These are phyloP conservation scores for Coleophora deauratella DNA, from an alignment of 2,888 invertebrate species.

Conservation along the genomic window DNA sequence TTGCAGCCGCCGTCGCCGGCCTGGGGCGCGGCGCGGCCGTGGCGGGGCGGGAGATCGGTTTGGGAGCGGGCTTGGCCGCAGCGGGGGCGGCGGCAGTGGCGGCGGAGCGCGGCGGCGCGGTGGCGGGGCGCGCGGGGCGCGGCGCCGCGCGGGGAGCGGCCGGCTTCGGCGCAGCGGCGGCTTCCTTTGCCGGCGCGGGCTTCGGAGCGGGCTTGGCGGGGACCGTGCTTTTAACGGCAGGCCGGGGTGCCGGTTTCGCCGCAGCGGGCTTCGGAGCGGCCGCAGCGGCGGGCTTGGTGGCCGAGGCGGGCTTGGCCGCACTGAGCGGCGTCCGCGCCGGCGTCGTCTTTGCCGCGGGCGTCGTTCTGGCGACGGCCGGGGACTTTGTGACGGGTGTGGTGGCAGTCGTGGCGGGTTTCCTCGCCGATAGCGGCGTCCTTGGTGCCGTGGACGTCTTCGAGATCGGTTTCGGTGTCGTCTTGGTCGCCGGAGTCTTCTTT, in stretches of 20 bases:
- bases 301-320: constrained; percentile 14
- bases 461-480: constrained; percentile 32
- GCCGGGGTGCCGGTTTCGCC: no score
- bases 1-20: constrained; percentile 5
- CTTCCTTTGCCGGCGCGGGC: constrained; percentile 12
- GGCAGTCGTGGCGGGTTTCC: constrained; percentile 21
- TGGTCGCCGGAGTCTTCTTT: constrained; percentile 31
- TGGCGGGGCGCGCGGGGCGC: constrained; percentile 14
- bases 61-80: constrained; percentile 14
- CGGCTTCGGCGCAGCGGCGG: constrained; percentile 12
- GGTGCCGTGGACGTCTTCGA: constrained; percentile 20
- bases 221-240: constrained; percentile 2
- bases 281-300: no score
- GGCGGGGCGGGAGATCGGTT: constrained; percentile 12
- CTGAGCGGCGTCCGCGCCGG: constrained; percentile 25
- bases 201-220: constrained; percentile 20
- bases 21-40: constrained; percentile 18
- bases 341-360: constrained; percentile 17
- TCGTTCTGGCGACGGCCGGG: constrained; percentile 21
- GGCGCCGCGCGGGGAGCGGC: constrained; percentile 16
- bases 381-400: constrained; percentile 29
- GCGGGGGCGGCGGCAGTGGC: constrained; percentile 14
- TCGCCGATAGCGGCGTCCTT: constrained; percentile 20
- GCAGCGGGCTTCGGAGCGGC: no score
- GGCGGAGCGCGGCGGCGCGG: constrained; percentile 15